These are phyloP conservation scores for Cheilosia impressa DNA, from an alignment of 2,888 invertebrate genomes.

Conservation along the genomic window DNA sequence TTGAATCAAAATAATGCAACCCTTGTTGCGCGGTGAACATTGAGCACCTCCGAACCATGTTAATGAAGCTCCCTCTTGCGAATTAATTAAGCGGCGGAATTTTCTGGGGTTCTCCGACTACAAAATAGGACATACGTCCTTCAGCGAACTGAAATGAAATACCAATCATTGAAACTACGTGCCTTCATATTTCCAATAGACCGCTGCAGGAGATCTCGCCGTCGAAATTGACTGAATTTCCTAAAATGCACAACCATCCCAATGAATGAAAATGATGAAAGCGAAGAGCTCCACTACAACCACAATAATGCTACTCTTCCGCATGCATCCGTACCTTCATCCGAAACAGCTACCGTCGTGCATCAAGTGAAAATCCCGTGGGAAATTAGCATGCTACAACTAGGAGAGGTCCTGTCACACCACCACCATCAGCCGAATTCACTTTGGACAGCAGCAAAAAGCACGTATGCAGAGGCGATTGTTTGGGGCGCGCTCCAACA, in stretches of 20 bases:
- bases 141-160: too few relatives aligned
- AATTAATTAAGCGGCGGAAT: too few relatives aligned
- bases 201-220: neutral
- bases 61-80: too few relatives aligned
- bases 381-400: constrained; percentile 69
- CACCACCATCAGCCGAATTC: constrained; percentile 1
- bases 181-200: neutral
- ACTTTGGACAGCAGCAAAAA: constrained; percentile 25
- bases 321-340: constrained; percentile 10
- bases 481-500: constrained; percentile 9
- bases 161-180: too few relatives aligned
- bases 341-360: constrained; percentile 40
- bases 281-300: neutral
- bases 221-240: neutral
- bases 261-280: neutral
- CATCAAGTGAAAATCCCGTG: constrained; percentile 60
- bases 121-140: too few relatives aligned
- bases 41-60: neutral
- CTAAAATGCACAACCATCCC: neutral
- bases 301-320: neutral
- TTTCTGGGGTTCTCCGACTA: too few relatives aligned
- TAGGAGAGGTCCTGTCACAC: constrained; percentile 51
- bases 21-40: neutral
- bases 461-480: constrained; percentile 12
- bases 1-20: neutral